These are phyloP conservation scores for Pristionchus fissidentatus DNA, from an alignment of 2,888 invertebrate species.

Conservation along the genomic window DNA sequence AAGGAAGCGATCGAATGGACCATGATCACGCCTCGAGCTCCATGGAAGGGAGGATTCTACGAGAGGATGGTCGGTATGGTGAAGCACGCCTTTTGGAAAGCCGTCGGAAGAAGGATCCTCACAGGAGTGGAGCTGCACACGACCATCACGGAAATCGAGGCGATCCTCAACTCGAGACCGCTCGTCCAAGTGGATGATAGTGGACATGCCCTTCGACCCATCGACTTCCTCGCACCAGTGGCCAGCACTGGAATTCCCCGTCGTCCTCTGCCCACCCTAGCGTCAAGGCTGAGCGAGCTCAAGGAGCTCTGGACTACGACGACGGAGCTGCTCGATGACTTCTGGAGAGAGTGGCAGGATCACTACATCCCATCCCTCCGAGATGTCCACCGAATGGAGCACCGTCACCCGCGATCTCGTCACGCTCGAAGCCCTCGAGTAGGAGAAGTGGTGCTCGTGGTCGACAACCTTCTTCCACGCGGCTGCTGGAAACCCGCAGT, in stretches of 20 bases:
- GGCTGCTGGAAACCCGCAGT: background rate
- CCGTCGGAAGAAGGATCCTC: background rate
- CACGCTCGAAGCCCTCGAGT: background rate
- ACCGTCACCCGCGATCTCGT: background rate
- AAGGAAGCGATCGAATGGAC: constrained; percentile 62
- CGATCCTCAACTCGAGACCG: constrained; percentile 8
- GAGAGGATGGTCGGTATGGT: constrained; percentile 75
- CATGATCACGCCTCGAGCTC: constrained; percentile 76
- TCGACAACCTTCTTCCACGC: background rate
- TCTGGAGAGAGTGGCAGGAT: background rate
- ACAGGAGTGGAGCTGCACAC: background rate
- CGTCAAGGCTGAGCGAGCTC: background rate
- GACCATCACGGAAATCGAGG: constrained; percentile 22
- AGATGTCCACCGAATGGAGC: background rate
- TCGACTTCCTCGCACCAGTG: too few species aligned
- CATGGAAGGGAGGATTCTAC: constrained; percentile 78
- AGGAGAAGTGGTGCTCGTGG: constrained; percentile 22
- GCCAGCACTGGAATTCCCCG: background rate
- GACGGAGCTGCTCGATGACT: background rate
- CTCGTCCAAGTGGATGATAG: background rate
- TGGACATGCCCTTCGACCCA: constrained; percentile 4
- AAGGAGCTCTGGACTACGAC: background rate
- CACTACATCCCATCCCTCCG: background rate
- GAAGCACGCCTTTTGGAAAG: background rate
- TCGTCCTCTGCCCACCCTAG: background rate